These are phyloP conservation scores for Leptinotarsa texana DNA, from an alignment of 1,140 invertebrate genomes.

Conservation along the genomic window DNA sequence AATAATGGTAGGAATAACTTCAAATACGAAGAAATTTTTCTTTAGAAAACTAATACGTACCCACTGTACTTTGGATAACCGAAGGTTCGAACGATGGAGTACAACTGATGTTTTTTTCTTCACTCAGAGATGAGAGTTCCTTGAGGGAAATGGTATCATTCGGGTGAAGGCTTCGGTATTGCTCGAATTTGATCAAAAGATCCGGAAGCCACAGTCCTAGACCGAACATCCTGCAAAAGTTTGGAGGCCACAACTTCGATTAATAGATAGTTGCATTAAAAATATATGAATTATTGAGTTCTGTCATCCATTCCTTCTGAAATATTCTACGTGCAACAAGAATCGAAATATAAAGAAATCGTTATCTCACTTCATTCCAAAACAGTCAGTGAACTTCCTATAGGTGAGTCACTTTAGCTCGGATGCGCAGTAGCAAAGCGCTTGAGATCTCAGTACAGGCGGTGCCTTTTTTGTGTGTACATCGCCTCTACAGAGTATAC, in stretches of 20 bases:
- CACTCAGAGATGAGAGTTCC: conserved; percentile 51
- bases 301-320: too few relatives aligned
- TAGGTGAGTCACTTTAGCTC: too few relatives aligned
- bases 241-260: too few relatives aligned
- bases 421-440: neutral
- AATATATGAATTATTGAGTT: too few relatives aligned
- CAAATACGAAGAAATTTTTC: too few relatives aligned
- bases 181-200: conserved; percentile 64
- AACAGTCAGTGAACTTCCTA: too few relatives aligned
- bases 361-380: too few relatives aligned
- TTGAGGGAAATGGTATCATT: conserved; percentile 58
- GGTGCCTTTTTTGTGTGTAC: neutral
- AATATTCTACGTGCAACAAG: too few relatives aligned
- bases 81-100: conserved; percentile 50
- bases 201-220: conserved; percentile 74
- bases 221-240: conserved; percentile 65
- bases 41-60: neutral
- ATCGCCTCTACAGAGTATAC: too few relatives aligned
- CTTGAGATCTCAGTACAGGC: neutral
- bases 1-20: too few relatives aligned
- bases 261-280: too few relatives aligned
- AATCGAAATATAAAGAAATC: too few relatives aligned
- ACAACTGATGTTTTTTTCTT: conserved; percentile 38
- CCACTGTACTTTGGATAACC: conserved; percentile 58
- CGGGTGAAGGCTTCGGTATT: conserved; percentile 56